A percentile compares a stretch with the other conserved stretches of the same genome.
These are phyloP conservation scores for Rhagologus leucostigma DNA, from an alignment of 2,113 vertebrate genomes.

Conservation along the genomic window DNA sequence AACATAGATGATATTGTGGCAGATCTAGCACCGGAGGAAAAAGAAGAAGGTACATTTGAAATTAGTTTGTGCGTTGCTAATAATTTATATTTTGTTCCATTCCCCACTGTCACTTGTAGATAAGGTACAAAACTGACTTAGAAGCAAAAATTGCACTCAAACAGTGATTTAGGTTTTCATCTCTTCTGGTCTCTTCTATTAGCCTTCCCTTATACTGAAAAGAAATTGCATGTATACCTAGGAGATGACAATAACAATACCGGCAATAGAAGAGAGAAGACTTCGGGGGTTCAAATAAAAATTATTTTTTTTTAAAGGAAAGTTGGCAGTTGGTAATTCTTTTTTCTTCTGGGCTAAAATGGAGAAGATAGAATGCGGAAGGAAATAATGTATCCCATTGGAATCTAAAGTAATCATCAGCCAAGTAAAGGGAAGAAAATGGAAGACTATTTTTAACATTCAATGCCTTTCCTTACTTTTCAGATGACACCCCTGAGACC, in stretches of 20 bases:
- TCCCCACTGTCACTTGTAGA: neutral
- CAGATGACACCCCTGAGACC: conserved; percentile 97
- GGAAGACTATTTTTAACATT: neutral
- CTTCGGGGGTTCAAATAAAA: neutral
- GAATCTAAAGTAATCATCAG: neutral
- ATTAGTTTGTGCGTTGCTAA: neutral
- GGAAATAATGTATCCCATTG: neutral
- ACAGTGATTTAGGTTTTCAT: neutral
- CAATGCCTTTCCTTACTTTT: neutral
- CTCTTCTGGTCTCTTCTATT: neutral
- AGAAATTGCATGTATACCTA: neutral
- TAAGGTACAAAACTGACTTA: neutral
- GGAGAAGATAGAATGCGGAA: neutral
- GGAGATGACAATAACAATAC: neutral
- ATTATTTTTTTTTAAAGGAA: neutral
- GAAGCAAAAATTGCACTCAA: neutral
- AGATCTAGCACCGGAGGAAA: conserved; percentile 94
- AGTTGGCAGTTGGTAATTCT: neutral
- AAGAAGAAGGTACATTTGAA: conserved; percentile 89
- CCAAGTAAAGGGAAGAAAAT: neutral
- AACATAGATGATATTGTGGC: conserved; percentile 97
- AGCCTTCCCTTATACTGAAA: neutral
- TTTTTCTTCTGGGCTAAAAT: neutral
- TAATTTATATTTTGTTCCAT: conserved; percentile 8
- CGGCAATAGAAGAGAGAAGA: neutral